Percentiles rank a stretch among this genome's conserved stretches.
Evolutionary conservation across 2,113 vertebrate genomes (phyloP).

Genomic region (Indicator maculatus): DNA sequence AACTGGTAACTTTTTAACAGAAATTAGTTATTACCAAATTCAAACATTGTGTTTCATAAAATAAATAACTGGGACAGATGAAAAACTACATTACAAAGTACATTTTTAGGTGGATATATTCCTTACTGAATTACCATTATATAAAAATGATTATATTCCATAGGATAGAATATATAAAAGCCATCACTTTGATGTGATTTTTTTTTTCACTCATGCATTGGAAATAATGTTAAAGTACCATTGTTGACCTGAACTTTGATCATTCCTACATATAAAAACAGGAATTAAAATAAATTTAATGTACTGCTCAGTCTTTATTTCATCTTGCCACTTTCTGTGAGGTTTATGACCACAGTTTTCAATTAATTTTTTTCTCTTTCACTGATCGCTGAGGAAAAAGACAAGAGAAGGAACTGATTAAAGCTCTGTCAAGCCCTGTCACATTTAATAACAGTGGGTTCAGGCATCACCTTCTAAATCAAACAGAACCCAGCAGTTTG

Average conservation of each 20-base stretch:
- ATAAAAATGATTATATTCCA: not conserved
- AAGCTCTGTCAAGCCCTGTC: not conserved
- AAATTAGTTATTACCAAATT: not conserved
- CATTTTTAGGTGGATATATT: not conserved
- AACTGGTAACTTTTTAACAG: not conserved
- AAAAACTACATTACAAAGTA: not conserved
- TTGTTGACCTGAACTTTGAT: not conserved
- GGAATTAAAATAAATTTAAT: not conserved
- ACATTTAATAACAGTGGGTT: constrained; percentile 4
- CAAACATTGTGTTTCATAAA: not conserved
- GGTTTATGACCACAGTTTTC: not conserved
- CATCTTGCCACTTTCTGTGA: not conserved
- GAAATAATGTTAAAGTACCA: not conserved
- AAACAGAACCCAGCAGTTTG: not conserved
- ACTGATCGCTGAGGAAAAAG: not conserved
- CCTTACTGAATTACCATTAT: not conserved
- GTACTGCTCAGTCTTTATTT: not conserved
- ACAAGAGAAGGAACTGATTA: not conserved
- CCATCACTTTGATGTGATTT: not conserved
- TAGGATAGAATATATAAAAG: not conserved
- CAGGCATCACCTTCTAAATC: not conserved
- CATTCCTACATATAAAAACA: not conserved
- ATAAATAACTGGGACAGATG: not conserved
- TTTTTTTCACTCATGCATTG: not conserved
- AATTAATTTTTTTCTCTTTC: not conserved